Percentiles rank a stretch among this genome's conserved stretches.
phyloP scores from a whole-genome alignment of 2,888 invertebrate species.

The Oxytorus armatus region DNA sequence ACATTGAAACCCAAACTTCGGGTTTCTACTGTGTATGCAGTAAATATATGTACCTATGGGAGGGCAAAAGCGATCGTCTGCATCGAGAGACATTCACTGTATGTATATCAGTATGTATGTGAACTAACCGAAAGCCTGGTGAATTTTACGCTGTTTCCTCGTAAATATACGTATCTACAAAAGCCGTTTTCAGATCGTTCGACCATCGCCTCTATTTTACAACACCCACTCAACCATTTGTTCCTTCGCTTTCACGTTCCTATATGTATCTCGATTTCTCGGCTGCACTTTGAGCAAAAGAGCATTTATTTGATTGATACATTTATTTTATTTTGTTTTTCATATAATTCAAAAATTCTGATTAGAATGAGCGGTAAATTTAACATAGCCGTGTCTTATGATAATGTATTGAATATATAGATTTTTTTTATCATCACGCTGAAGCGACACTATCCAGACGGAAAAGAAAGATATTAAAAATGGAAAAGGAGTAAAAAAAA shows the following conservation, averaged over 20 bases:
- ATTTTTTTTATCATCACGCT: too few species aligned
- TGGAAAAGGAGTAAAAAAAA: too few species aligned
- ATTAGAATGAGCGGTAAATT: too few species aligned
- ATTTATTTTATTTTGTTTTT: too few species aligned
- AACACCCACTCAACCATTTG: not conserved
- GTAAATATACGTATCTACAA: not conserved
- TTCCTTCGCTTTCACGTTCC: not conserved
- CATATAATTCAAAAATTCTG: too few species aligned
- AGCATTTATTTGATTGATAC: too few species aligned
- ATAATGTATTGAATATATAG: too few species aligned
- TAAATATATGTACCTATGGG: conserved; percentile 16
- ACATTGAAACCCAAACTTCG: conserved; percentile 46
- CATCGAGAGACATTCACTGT: conserved; percentile 27
- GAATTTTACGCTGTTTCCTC: not conserved
- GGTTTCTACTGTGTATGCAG: conserved; percentile 2
- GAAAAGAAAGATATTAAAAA: too few species aligned
- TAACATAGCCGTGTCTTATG: too few species aligned
- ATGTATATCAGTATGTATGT: not conserved
- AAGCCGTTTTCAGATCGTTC: conserved; percentile 1
- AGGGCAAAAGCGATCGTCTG: conserved; percentile 22
- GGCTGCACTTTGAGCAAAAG: not conserved
- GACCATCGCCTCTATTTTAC: not conserved
- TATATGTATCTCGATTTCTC: not conserved
- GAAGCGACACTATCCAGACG: too few species aligned
- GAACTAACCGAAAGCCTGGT: not conserved